A percentile compares a stretch with the other conserved stretches of the same genome.
Evolutionary conservation across 2,797 vertebrate genomes (phyloP).

Genomic region (Spondyliosoma cantharus): DNA sequence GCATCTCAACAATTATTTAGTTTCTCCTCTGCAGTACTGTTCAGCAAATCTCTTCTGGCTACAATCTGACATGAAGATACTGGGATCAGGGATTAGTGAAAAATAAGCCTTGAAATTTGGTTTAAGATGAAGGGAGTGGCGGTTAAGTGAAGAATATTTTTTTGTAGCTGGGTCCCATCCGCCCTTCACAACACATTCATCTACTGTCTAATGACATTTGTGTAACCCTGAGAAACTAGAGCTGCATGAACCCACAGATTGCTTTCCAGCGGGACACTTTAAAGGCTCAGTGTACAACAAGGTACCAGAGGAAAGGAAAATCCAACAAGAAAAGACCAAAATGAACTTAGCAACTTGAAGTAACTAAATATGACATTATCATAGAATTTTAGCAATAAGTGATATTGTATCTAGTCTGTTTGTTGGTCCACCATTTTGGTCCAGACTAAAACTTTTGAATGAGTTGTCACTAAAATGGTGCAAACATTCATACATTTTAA

Average conservation of each 20-base stretch:
- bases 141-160: background rate
- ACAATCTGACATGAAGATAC: background rate
- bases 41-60: background rate
- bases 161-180: background rate
- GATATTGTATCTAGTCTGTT: too few species aligned
- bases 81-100: background rate
- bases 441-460: too few species aligned
- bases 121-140: background rate
- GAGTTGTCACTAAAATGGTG: too few species aligned
- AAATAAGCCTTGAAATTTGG: constrained; percentile 5
- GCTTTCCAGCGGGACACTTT: background rate
- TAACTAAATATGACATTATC: too few species aligned
- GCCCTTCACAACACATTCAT: background rate
- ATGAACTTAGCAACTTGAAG: too few species aligned
- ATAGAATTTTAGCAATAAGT: too few species aligned
- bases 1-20: constrained; percentile 1
- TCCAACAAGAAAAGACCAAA: too few species aligned
- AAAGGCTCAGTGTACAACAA: background rate
- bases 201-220: background rate
- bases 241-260: background rate
- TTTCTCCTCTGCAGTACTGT: background rate
- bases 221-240: background rate
- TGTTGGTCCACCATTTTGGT: too few species aligned
- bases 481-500: too few species aligned
- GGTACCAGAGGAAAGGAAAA: background rate